Conservation (phyloP, 1,140 invertebrate species). For the Ephestia elutella region DNA sequence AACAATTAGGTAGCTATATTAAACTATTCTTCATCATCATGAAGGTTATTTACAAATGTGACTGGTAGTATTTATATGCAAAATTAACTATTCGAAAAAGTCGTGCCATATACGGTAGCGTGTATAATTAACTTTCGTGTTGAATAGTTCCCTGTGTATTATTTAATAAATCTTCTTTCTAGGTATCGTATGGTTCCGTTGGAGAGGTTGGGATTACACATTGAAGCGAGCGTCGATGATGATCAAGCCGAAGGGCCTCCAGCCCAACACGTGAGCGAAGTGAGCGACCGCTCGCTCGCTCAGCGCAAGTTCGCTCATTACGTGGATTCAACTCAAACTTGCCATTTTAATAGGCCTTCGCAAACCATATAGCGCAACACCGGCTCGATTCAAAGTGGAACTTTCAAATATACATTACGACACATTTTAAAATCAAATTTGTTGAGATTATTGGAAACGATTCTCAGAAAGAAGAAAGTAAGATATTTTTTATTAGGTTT, state of each 20-base stretch:
- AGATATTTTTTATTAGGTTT: no score
- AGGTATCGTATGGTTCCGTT: slow-evolving; percentile 95
- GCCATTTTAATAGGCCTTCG: neutral
- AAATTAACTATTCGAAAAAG: no score
- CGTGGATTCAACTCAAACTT: slow-evolving; percentile 38
- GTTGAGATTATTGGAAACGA: no score
- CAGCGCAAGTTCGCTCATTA: slow-evolving; percentile 59
- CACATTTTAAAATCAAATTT: no score
- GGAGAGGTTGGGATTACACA: slow-evolving; percentile 95
- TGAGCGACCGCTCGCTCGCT: slow-evolving; percentile 2
- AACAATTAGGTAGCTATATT: no score
- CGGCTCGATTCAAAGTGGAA: neutral
- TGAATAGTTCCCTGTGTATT: neutral
- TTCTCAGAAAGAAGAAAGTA: no score
- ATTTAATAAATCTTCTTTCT: slow-evolving; percentile 17
- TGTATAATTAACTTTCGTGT: neutral
- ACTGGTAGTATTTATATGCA: no score
- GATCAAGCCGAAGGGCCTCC: slow-evolving; percentile 86
- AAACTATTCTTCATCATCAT: no score
- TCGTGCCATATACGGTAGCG: no score
- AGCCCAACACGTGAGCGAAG: slow-evolving; percentile 71
- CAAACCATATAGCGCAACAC: slow-evolving; percentile 1
- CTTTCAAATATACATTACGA: neutral
- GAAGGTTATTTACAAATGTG: no score
- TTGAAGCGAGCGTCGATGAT: slow-evolving; percentile 92